These are phyloP conservation scores for Hippocampus kuda DNA, from an alignment of 2,797 vertebrate species.

Conservation along the genomic window DNA sequence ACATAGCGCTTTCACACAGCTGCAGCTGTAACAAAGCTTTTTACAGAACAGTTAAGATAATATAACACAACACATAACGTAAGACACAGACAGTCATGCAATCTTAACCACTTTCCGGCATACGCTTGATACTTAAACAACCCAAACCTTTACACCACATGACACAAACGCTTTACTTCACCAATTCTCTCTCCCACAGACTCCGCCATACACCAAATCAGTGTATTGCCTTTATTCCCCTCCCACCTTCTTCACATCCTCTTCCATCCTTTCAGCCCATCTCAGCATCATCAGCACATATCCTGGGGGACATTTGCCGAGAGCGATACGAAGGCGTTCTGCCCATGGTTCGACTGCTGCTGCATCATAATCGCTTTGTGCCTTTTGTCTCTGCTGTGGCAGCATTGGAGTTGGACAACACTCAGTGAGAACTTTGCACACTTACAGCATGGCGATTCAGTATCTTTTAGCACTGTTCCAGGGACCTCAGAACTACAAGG, in stretches of 20 bases:
- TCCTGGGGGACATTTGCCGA: conserved; percentile 88
- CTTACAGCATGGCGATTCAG: neutral
- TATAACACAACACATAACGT: too few relatives aligned
- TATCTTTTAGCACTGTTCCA: neutral
- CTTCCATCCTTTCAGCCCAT: conserved; percentile 70
- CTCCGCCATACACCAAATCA: neutral
- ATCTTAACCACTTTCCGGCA: too few relatives aligned
- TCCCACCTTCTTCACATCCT: neutral
- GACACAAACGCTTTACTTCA: neutral
- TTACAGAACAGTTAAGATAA: too few relatives aligned
- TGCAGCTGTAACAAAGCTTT: too few relatives aligned
- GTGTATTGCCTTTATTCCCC: conserved; percentile 1
- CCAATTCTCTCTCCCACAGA: neutral
- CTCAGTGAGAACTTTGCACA: conserved; percentile 76
- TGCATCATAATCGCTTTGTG: conserved; percentile 90
- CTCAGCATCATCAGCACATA: conserved; percentile 90
- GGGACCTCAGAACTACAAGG: neutral
- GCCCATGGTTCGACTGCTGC: conserved; percentile 84
- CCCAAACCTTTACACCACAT: too few relatives aligned
- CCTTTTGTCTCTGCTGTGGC: conserved; percentile 86
- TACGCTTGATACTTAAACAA: too few relatives aligned
- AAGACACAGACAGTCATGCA: too few relatives aligned
- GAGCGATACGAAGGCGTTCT: conserved; percentile 88
- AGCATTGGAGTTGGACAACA: conserved; percentile 89
- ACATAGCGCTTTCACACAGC: too few relatives aligned